These are phyloP conservation scores for Protaetia brevitarsis DNA, from an alignment of 1,140 invertebrate genomes.

Conservation along the genomic window DNA sequence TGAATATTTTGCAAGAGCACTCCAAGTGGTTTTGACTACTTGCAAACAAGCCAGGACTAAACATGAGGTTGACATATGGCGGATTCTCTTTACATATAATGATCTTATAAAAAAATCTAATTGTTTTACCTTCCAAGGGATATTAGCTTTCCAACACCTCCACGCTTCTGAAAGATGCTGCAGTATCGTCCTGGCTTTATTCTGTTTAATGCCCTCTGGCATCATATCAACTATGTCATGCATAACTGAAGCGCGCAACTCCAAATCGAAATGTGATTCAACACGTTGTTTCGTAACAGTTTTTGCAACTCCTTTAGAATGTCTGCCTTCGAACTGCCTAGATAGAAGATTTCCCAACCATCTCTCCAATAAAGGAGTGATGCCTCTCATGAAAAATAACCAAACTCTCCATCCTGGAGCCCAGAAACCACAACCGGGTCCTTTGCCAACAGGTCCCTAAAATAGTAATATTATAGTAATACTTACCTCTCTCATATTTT, in stretches of 20 bases:
- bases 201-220: slow-evolving; percentile 99
- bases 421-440: slow-evolving; percentile 99
- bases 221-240: slow-evolving; percentile 99
- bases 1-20: no score
- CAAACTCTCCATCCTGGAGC: slow-evolving; percentile 99
- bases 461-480: slow-evolving; percentile 29
- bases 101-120: no score
- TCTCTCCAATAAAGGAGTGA: slow-evolving; percentile 94
- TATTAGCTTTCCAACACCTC: slow-evolving; percentile 99
- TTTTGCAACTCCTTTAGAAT: slow-evolving; percentile 98
- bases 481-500: background rate
- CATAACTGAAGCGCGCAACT: slow-evolving; percentile 97
- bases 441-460: slow-evolving; percentile 95
- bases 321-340: slow-evolving; percentile 97
- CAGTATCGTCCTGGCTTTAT: slow-evolving; percentile 97
- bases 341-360: slow-evolving; percentile 98
- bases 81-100: no score
- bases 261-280: slow-evolving; percentile 98
- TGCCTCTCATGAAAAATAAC: slow-evolving; percentile 99
- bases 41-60: no score
- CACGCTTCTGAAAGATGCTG: slow-evolving; percentile 99
- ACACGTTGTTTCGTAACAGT: slow-evolving; percentile 99
- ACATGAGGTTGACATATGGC: no score
- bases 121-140: slow-evolving; percentile 88
- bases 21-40: no score